These are phyloP conservation scores for Fopius arisanus DNA, from an alignment of 1,140 invertebrate genomes.

Conservation along the genomic window DNA sequence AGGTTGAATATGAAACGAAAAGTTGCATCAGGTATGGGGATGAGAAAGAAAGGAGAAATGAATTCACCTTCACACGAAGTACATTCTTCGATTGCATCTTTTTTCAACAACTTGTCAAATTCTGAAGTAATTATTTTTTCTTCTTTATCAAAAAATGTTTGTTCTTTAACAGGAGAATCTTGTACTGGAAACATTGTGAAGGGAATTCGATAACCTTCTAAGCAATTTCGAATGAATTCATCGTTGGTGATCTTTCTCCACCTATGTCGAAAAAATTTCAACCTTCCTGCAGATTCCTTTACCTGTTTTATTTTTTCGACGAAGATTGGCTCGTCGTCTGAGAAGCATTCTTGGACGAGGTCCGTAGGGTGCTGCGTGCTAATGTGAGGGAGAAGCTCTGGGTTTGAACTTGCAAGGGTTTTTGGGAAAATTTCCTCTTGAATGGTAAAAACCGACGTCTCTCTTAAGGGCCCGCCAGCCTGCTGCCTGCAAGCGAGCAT, in stretches of 20 bases:
- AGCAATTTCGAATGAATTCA: slow-evolving; percentile 21
- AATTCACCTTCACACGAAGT: slow-evolving; percentile 20
- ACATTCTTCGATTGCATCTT: slow-evolving; percentile 31
- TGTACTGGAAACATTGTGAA: slow-evolving; percentile 26
- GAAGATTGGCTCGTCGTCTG: slow-evolving; percentile 20
- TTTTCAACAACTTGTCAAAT: slow-evolving; percentile 31
- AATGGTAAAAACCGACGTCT: not conserved
- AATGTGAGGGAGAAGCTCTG: not conserved
- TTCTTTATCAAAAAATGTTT: slow-evolving; percentile 43
- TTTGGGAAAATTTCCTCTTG: slow-evolving; percentile 8
- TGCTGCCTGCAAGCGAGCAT: slow-evolving; percentile 5
- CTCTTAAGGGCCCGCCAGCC: slow-evolving; percentile 17
- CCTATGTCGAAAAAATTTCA: too few relatives aligned
- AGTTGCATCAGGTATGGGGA: slow-evolving; percentile 49
- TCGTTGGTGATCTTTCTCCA: too few relatives aligned
- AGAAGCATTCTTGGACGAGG: not conserved
- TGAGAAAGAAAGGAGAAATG: slow-evolving; percentile 48
- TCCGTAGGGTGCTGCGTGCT: not conserved
- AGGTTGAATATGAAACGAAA: slow-evolving; percentile 36
- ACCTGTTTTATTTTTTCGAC: slow-evolving; percentile 27
- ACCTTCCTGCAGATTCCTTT: slow-evolving; percentile 15
- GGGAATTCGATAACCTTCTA: slow-evolving; percentile 27
- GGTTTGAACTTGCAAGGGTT: not conserved
- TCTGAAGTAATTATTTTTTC: slow-evolving; percentile 13
- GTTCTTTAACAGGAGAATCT: slow-evolving; percentile 20